A percentile compares a stretch with the other conserved stretches of the same genome.
Evolutionary conservation across 2,888 invertebrate genomes (phyloP).

Genomic region (Drosophila prolongata): DNA sequence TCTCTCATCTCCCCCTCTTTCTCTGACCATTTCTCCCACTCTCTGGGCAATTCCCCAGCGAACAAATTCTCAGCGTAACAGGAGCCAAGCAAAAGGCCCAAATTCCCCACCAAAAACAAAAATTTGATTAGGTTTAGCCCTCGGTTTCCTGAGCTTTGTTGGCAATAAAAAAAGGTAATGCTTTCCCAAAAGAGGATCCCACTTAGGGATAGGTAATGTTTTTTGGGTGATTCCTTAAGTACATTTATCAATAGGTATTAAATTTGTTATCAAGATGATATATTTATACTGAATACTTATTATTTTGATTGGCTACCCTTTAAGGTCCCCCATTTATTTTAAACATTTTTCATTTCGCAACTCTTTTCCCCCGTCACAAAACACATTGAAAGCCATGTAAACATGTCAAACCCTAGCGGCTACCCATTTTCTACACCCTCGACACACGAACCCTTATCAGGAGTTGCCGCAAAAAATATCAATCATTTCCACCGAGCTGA

Average conservation of each 20-base stretch:
- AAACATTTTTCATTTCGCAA: constrained; percentile 12
- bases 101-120: constrained; percentile 2
- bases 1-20: neutral
- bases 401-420: constrained; percentile 28
- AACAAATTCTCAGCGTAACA: constrained; percentile 8
- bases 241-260: no score
- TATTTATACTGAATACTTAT: no score
- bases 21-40: neutral
- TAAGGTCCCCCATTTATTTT: neutral
- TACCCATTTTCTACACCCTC: constrained; percentile 19
- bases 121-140: constrained; percentile 43
- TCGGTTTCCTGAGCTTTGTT: constrained; percentile 14
- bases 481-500: constrained; percentile 40
- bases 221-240: constrained; percentile 1
- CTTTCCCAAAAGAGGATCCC: no score
- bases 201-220: constrained; percentile 29
- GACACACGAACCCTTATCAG: constrained; percentile 34
- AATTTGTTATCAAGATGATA: no score
- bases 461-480: constrained; percentile 30
- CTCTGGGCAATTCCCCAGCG: constrained; percentile 17
- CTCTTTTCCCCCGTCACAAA: neutral
- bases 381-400: constrained; percentile 21
- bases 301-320: neutral
- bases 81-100: constrained; percentile 10
- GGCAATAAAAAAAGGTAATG: no score